Conservation (phyloP, 1,140 invertebrate genomes). For the Caenorhabditis tropicalis region DNA sequence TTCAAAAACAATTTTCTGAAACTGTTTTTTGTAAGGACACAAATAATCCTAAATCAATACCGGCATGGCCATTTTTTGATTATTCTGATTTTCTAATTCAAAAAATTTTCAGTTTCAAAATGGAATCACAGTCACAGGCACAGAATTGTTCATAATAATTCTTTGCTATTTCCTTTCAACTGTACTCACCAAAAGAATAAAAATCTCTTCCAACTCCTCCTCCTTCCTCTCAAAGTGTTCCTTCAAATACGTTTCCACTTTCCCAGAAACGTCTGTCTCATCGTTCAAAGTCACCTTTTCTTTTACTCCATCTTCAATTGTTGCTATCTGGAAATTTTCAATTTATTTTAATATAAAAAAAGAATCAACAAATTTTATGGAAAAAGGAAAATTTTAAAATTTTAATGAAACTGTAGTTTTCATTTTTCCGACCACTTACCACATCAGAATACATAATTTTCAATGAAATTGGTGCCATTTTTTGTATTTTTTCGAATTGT, state of each 20-base stretch:
- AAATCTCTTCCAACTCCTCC: neutral
- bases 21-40: too few species aligned
- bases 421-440: neutral
- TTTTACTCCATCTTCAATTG: neutral
- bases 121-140: too few species aligned
- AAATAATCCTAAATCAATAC: too few species aligned
- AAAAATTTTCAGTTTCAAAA: too few species aligned
- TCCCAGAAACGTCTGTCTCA: neutral
- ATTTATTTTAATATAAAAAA: neutral
- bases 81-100: neutral
- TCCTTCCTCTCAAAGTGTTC: neutral
- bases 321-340: neutral
- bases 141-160: too few species aligned
- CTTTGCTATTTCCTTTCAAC: neutral
- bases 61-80: too few species aligned
- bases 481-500: too few species aligned
- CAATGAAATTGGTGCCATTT: too few species aligned
- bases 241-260: neutral
- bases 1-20: too few species aligned
- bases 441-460: neutral
- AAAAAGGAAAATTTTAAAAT: neutral
- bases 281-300: neutral
- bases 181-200: neutral
- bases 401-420: too few species aligned
- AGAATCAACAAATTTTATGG: neutral